Conservation (phyloP, 2,113 vertebrate genomes). For the Eptesicus fuscus region DNA sequence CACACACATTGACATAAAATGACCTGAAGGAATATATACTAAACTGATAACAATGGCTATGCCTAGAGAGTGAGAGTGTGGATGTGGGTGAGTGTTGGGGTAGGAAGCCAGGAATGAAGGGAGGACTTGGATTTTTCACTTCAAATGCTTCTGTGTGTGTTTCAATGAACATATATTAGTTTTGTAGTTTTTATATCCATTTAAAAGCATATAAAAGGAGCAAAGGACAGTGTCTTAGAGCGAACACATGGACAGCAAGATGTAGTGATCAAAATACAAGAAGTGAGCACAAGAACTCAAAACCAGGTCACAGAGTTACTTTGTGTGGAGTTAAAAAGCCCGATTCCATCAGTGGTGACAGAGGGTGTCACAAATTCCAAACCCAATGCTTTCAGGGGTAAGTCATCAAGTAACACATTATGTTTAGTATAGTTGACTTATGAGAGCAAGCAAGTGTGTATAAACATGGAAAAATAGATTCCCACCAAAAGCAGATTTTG, state of each 20-base stretch:
- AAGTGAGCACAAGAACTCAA: background rate
- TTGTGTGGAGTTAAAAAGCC: background rate
- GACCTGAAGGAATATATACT: background rate
- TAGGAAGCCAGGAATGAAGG: background rate
- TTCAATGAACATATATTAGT: background rate
- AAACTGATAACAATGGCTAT: background rate
- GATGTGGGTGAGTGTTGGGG: background rate
- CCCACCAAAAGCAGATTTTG: background rate
- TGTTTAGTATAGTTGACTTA: conserved; percentile 6
- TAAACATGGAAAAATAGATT: conserved; percentile 29
- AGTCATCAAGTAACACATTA: background rate
- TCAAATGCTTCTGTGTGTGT: conserved; percentile 13
- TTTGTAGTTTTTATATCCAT: conserved; percentile 26
- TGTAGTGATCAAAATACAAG: background rate
- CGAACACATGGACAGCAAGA: background rate
- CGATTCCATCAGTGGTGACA: background rate
- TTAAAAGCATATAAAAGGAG: conserved; percentile 3
- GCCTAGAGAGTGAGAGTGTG: background rate
- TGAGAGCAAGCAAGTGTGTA: background rate
- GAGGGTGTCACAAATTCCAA: background rate
- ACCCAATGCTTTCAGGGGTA: background rate
- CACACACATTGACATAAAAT: background rate
- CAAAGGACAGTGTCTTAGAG: background rate
- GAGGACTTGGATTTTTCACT: background rate
- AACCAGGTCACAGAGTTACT: background rate